Evolutionary conservation across 2,888 invertebrate species (phyloP).

Genomic region (Crioceris asparagi): DNA sequence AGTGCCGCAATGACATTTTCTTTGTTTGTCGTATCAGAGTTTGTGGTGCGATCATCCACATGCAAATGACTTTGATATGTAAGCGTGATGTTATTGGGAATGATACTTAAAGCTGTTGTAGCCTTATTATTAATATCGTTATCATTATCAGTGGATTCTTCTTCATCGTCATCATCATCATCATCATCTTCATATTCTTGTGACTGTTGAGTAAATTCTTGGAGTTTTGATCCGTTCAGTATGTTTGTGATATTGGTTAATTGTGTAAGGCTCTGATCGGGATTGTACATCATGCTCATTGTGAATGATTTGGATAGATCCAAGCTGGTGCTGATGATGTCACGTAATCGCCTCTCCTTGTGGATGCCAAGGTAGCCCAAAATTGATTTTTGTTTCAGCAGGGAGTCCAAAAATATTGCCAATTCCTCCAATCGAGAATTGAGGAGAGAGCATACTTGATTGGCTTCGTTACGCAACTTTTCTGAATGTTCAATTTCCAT

Average conservation of each 20-base stretch:
- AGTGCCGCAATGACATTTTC: slow-evolving; percentile 29
- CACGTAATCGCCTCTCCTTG: slow-evolving; percentile 42
- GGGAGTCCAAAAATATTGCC: slow-evolving; percentile 52
- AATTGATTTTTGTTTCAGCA: slow-evolving; percentile 51
- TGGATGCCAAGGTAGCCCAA: slow-evolving; percentile 42
- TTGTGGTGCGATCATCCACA: slow-evolving; percentile 19
- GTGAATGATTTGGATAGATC: slow-evolving; percentile 44
- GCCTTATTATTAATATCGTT: too few relatives aligned
- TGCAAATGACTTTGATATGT: slow-evolving; percentile 32
- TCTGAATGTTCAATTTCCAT: slow-evolving; percentile 34
- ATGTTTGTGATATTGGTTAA: slow-evolving; percentile 41
- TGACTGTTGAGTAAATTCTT: slow-evolving; percentile 23
- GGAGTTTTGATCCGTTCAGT: slow-evolving; percentile 30
- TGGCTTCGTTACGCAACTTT: slow-evolving; percentile 33
- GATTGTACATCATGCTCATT: slow-evolving; percentile 35
- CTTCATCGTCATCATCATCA: background rate
- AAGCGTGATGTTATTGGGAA: slow-evolving; percentile 29
- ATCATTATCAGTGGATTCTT: background rate
- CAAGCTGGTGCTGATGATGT: slow-evolving; percentile 44
- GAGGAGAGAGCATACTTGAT: slow-evolving; percentile 41
- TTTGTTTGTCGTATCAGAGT: slow-evolving; percentile 16
- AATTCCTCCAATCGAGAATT: slow-evolving; percentile 53
- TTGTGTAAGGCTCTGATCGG: slow-evolving; percentile 41
- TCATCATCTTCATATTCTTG: slow-evolving; percentile 16
- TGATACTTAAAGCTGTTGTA: too few relatives aligned